Base-by-base conservation (phyloP, 2,113 vertebrate species). In the Ceyx margarethae region DNA sequence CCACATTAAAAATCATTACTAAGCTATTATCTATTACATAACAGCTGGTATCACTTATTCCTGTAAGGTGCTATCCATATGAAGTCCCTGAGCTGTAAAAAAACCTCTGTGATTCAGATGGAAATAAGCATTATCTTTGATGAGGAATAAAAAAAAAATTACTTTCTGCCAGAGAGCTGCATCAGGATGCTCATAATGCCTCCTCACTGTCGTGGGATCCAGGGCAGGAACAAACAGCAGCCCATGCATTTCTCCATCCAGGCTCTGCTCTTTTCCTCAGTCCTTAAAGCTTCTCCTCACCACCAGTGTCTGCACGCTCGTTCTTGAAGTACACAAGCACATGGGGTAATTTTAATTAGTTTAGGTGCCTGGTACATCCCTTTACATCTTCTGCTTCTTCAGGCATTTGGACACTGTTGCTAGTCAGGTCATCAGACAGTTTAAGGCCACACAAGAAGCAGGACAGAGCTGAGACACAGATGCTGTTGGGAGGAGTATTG, bases 1-100 rank as follows among this genome's bases (percentile, higher is more conserved):
- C 71, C n/a, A 87, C 33, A 77, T 88, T 51, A 94, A 93, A 97
- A 96, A 81, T 85, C 45, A 88, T 90, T 91, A 67, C 42, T 64
- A 81, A 74, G 45, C 51, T 71, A 84, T 91, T 77, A 56, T 78
- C 64, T 90, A 50, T 87, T 80, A 87, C 33, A 23, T 43, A 85
- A 79, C 1, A 19, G 57, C 91, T 94, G 62, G 29, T 91, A 46
- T 83, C 75, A 46, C 21, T 95, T 93, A 80, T 29, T 93, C 45
- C 72, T 94, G 57, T 58, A 85, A 86, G 67, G n/a, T 76, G 33
- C 37, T 57, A 67, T 58, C 85, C 75, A 65, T 1, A 0, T 81
- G 48, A 93, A 89, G 48, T 51, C 29, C 40, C 21, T 67, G 66
- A 35, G 11, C 15, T 82, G 31, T 67, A 88, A 87, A 91, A 90